Percentiles rank a stretch among this genome's conserved stretches.
phyloP scores from a whole-genome alignment of 2,797 vertebrate species.

The Otus scops region DNA sequence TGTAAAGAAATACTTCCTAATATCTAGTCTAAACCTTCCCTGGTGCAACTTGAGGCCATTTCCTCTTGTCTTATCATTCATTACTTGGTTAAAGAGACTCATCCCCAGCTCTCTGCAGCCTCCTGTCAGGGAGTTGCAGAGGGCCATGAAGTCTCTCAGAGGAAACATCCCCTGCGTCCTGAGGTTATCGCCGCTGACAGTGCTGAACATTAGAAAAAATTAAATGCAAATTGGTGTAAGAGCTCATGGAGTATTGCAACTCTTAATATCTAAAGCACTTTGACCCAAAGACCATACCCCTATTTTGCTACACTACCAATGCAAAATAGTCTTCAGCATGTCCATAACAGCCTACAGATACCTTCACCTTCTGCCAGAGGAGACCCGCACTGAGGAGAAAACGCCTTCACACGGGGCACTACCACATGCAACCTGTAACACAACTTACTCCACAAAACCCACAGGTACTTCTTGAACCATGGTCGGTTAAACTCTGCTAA shows the following conservation, averaged over 20 bases:
- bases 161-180: not conserved
- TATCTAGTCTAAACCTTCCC: too few relatives aligned
- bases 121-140: too few relatives aligned
- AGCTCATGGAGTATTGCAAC: not conserved
- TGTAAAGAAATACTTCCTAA: too few relatives aligned
- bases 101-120: too few relatives aligned
- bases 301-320: too few relatives aligned
- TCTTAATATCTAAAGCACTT: not conserved
- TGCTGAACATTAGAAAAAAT: not conserved
- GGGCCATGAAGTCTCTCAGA: too few relatives aligned
- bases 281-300: not conserved
- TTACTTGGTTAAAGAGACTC: too few relatives aligned
- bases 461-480: fast-evolving
- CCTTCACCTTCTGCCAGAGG: not conserved
- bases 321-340: not conserved
- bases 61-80: too few relatives aligned
- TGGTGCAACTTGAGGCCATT: too few relatives aligned
- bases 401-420: not conserved
- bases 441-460: not conserved
- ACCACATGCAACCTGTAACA: too few relatives aligned
- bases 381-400: not conserved
- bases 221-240: too few relatives aligned
- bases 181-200: not conserved
- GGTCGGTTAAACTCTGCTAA: too few relatives aligned
- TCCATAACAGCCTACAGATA: not conserved